These are phyloP conservation scores for Callorhinus ursinus DNA, from an alignment of 2,113 vertebrate species.

Conservation along the genomic window DNA sequence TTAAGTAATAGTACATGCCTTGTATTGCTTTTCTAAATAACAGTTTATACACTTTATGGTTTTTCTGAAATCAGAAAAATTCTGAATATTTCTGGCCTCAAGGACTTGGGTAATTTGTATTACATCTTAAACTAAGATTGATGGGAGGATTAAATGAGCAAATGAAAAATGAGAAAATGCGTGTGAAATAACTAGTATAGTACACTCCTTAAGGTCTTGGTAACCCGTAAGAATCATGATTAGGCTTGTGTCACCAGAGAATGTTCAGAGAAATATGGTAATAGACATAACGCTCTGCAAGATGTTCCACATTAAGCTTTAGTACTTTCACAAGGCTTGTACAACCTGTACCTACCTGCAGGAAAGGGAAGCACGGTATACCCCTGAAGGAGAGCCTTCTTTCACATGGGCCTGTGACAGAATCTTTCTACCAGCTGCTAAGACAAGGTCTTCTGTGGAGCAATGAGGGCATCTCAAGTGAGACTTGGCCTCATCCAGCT, in stretches of 20 bases:
- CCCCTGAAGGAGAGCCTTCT: not conserved
- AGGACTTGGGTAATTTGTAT: not conserved
- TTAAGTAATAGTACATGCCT: not conserved
- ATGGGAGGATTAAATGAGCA: not conserved
- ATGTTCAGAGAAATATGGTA: not conserved
- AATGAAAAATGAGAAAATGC: not conserved
- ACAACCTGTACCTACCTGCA: not conserved
- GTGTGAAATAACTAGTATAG: not conserved
- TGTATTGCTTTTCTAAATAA: not conserved
- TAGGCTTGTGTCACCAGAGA: not conserved
- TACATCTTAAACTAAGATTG: not conserved
- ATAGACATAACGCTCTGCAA: not conserved
- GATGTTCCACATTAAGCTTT: not conserved
- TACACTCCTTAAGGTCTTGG: not conserved
- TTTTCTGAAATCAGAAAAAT: slow-evolving; percentile 36
- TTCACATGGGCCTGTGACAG: not conserved
- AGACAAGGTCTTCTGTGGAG: not conserved
- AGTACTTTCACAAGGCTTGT: not conserved
- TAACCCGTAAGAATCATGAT: not conserved
- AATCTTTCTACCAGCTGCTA: not conserved
- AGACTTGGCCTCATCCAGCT: not conserved
- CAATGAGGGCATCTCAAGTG: not conserved
- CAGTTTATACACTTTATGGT: not conserved
- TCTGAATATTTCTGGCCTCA: not conserved
- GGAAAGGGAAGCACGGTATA: not conserved